Evolutionary conservation across 2,797 vertebrate genomes (phyloP).

Genomic region (Halcyon chelicuti): DNA sequence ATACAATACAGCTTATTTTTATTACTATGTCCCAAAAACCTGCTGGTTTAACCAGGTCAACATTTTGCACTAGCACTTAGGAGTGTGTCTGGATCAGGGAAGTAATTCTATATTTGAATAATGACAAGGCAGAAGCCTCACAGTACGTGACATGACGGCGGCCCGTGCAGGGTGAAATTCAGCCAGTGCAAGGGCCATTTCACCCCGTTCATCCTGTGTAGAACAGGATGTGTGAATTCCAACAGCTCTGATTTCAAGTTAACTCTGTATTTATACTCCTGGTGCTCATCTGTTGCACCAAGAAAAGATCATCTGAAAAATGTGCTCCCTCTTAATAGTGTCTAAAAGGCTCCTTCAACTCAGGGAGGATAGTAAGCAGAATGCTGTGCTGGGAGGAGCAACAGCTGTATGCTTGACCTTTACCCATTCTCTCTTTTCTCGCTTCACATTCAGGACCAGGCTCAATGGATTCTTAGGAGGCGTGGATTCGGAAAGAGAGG

Average conservation of each 20-base stretch:
- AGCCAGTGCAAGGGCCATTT: not conserved
- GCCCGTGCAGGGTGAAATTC: not conserved
- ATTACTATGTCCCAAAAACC: not conserved
- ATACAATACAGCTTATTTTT: not conserved
- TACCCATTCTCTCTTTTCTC: not conserved
- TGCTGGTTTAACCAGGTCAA: not conserved
- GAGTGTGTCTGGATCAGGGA: not conserved
- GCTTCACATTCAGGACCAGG: not conserved
- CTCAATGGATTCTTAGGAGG: constrained; percentile 2
- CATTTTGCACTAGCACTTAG: not conserved
- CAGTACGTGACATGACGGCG: not conserved
- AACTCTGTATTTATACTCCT: constrained; percentile 32
- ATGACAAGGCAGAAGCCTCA: not conserved
- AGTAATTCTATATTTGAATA: not conserved
- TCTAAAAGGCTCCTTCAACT: constrained; percentile 13
- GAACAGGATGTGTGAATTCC: constrained; percentile 60
- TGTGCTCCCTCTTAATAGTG: not conserved
- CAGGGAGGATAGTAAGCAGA: not conserved
- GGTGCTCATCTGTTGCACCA: constrained; percentile 31
- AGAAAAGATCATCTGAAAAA: constrained; percentile 42
- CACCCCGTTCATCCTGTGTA: not conserved
- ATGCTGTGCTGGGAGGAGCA: not conserved
- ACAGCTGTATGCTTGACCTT: constrained; percentile 42
- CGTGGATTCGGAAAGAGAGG: not conserved
- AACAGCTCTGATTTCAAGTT: constrained; percentile 56